Evolutionary conservation across 2,113 vertebrate genomes (phyloP).

Genomic region (Lota lota): DNA sequence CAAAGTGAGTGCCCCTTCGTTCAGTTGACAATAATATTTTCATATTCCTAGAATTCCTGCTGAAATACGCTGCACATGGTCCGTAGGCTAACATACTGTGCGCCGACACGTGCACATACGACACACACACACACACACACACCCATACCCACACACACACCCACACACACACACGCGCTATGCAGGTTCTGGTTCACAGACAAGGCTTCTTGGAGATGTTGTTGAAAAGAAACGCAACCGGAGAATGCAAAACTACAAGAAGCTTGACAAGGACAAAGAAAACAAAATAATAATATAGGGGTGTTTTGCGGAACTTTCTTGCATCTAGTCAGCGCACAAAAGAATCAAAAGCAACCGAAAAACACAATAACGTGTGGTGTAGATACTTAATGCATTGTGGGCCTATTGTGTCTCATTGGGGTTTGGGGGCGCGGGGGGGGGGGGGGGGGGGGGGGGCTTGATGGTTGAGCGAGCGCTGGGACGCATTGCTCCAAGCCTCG

Average conservation of each 20-base stretch:
- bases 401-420: no score
- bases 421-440: neutral
- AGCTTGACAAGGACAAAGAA: no score
- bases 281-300: no score
- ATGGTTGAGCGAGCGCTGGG: neutral
- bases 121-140: slow-evolving; percentile 11
- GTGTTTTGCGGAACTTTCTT: no score
- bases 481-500: neutral
- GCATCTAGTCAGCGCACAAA: no score
- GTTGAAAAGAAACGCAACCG: neutral
- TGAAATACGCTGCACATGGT: neutral
- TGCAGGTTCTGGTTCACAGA: neutral
- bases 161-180: neutral
- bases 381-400: no score
- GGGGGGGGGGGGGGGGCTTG: neutral
- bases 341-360: no score
- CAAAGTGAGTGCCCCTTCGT: no score
- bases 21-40: no score
- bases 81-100: slow-evolving; percentile 2
- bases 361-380: no score
- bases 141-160: no score
- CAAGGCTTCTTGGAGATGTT: neutral
- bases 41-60: neutral
- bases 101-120: neutral
- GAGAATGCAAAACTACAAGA: no score